Percentiles rank a stretch among this genome's conserved stretches.
Conservation (phyloP, 2,797 vertebrate species). For the Sternarchorhynchus goeldii region DNA sequence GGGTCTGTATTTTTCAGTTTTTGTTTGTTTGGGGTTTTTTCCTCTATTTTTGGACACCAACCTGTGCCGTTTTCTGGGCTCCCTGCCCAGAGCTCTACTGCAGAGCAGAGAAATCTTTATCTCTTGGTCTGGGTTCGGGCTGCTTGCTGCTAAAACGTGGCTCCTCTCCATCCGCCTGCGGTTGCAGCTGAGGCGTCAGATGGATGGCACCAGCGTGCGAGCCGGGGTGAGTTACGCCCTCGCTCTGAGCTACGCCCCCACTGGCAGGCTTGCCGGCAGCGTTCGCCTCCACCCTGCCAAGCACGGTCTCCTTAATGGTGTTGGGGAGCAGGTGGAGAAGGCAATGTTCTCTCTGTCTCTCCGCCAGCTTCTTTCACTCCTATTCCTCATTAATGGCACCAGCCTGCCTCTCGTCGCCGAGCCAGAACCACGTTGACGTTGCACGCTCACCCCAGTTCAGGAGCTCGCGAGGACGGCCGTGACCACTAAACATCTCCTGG, state of each 20-base stretch:
- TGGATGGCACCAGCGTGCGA: constrained; percentile 43
- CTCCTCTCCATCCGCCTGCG: constrained; percentile 23
- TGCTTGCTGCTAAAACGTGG: background rate
- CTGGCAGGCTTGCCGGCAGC: constrained; percentile 35
- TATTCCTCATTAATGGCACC: constrained; percentile 55
- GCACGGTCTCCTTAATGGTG: constrained; percentile 53
- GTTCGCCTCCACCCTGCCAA: constrained; percentile 41
- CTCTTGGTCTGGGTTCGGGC: constrained; percentile 21
- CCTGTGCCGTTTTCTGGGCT: constrained; percentile 44
- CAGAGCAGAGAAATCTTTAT: constrained; percentile 35
- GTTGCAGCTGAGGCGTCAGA: constrained; percentile 45
- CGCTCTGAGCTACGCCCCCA: constrained; percentile 42
- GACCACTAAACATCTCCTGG: constrained; percentile 37
- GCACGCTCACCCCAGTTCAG: constrained; percentile 49
- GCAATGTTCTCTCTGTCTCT: constrained; percentile 42
- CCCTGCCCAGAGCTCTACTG: constrained; percentile 32
- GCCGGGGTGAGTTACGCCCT: constrained; percentile 21
- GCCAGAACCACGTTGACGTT: constrained; percentile 12
- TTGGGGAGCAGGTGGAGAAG: constrained; percentile 45
- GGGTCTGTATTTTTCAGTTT: constrained; percentile 17
- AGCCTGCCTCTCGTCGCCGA: constrained; percentile 39
- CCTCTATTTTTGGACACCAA: background rate
- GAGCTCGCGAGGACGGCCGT: constrained; percentile 30
- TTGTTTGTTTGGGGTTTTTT: background rate
- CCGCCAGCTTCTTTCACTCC: constrained; percentile 44